Base-by-base conservation (phyloP, 2,888 invertebrate genomes). In the Caenorhabditis afra region DNA sequence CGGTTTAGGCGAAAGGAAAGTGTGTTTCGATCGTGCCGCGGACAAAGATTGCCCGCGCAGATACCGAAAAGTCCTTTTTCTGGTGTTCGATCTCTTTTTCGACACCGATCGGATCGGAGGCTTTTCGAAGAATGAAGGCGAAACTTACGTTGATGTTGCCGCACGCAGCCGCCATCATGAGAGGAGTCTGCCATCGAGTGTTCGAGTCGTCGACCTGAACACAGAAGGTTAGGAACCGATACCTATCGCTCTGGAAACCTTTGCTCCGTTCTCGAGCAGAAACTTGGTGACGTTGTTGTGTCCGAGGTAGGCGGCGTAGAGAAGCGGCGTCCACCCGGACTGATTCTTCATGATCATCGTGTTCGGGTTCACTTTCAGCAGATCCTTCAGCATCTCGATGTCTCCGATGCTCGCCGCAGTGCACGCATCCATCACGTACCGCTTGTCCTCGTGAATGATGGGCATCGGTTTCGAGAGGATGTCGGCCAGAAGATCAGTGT, bases 301-400 rank as follows among this genome's bases (percentile, higher is more conserved):
- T 12, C 96, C 95, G 92, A 97, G 96, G 90, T 96, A 97, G 14
- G 97, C 95, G 0, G 97, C 94, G 90, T 97, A 97, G 90, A 97
- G 97, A 65, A 98, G 91, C 0, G 98, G 96, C 0, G 97, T 97
- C 97, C 97, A 97, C 0, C 97, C 97, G 0, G 95, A 41, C 11
- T 41, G 52, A 29, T 84, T 84, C 39, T 68, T 68, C 68, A 45
- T 22, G 8, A 62, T 57, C 16, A 81, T 67, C 11, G 67, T 45
- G 49, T 44, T 58, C 49, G 81, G 62, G n/a, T 78, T 59, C 23
- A 61, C 70, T 62, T 52, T 58, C 47, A 75, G 16, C 14, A 73
- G 16, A 39, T 68, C 75, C 50, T 65, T 58, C 1, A 85, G 66
- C 14, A 65, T 65, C n/a, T 74, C 67, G 4, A 66, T 57, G 29